Evolutionary conservation across 64 coral and sea anemone species (phyloP), one percentile per base, ranked within the genome.

Genomic region (Montipora foliosa): DNA sequence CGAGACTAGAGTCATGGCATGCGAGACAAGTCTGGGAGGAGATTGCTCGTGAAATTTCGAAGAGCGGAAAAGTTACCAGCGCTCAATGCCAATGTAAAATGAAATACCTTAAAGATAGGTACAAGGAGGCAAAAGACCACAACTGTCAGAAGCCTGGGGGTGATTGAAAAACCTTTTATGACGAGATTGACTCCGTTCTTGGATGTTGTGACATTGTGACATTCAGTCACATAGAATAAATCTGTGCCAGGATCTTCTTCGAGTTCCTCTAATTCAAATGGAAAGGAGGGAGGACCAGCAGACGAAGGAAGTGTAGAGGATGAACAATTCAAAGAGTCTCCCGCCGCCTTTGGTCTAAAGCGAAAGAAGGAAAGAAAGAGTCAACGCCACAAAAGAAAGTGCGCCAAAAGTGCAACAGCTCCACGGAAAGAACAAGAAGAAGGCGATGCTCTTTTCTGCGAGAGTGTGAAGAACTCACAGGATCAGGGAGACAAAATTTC

Each of bases 171-270:
- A 92, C 80, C 12, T 92, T 67, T 52, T 87, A 87, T 49, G 45
- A 93, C 5, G 76, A 93, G 48, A 88, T 93, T 2, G 76, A 81
- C 14, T 58, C 83, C 5, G 21, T 93, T 37, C 75, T 93, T 3
- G 75, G 91, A 21, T 93, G 92, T 55, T 19, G 76, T 55, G 92
- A 93, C 73, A 79, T 75, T 10, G 74, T 93, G 21, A 88, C 92
- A 15, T 84, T 93, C 24, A 76, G 79, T 59, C 59, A 80, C 76
- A 25, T 88, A 17, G 48, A 44, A 67, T 37, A 76, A 93, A 47
- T 55, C 75, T 8, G 80, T 9, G 57, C 89, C 66, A 55, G 6
- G 46, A 10, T 55, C 52, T 55, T 55, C 52, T 55, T 55, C 2
- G 6, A 58, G 55, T 67, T 83, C 19, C 14, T 13, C 80, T 60